Evolutionary conservation across 2,797 vertebrate species (phyloP).

Genomic region (Momotus momota): DNA sequence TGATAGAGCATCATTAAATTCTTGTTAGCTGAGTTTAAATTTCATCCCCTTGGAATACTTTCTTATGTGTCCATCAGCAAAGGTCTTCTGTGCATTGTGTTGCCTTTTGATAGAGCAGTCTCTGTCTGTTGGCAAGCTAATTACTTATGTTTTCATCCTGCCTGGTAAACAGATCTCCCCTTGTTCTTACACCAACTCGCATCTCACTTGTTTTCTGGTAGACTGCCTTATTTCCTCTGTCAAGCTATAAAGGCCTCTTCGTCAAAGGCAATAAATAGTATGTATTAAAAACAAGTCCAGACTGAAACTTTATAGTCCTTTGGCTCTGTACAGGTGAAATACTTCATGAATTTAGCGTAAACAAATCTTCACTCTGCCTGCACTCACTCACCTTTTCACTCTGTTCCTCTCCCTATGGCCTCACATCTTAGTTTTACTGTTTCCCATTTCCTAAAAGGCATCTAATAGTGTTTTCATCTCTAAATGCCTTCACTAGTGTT

Average conservation of each 20-base stretch:
- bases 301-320: slow-evolving; percentile 13
- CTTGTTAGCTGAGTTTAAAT: slow-evolving; percentile 6
- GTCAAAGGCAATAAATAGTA: slow-evolving; percentile 28
- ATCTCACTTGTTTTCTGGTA: neutral
- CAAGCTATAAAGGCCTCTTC: neutral
- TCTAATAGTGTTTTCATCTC: neutral
- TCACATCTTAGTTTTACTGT: neutral
- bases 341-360: neutral
- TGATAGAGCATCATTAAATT: neutral
- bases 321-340: neutral
- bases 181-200: neutral
- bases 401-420: neutral
- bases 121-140: slow-evolving; percentile 21
- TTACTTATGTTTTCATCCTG: slow-evolving; percentile 30
- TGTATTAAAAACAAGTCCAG: neutral
- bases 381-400: neutral
- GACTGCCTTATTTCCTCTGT: slow-evolving; percentile 27
- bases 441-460: neutral
- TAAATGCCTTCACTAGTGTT: neutral
- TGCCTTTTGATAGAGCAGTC: neutral
- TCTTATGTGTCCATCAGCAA: neutral
- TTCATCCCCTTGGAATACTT: neutral
- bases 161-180: slow-evolving; percentile 34
- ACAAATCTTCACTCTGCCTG: neutral
- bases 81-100: neutral